phyloP scores from a whole-genome alignment of 1,140 invertebrate genomes.

The Tetragnatha versicolor region DNA sequence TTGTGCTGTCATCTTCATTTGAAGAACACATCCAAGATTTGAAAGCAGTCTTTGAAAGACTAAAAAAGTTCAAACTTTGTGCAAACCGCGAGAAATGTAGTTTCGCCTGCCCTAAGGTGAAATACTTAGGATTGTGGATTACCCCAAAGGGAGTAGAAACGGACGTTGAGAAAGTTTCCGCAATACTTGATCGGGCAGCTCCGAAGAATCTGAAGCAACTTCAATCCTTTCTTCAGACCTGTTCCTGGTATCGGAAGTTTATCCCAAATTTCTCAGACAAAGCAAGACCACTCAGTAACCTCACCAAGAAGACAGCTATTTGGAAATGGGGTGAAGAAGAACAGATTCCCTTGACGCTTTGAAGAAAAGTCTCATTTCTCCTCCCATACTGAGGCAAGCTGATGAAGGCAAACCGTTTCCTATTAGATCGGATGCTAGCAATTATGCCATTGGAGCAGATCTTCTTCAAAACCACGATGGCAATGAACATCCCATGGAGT shows the following conservation, averaged over 20 bases:
- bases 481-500: slow-evolving; percentile 57
- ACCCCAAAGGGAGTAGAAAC: slow-evolving; percentile 55
- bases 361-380: not conserved
- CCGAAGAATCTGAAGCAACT: slow-evolving; percentile 55
- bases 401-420: not conserved
- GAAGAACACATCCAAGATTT: not conserved
- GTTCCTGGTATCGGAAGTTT: not conserved
- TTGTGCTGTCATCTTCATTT: not conserved
- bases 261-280: not conserved
- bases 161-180: slow-evolving; percentile 53
- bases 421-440: slow-evolving; percentile 37
- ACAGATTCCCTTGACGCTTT: slow-evolving; percentile 26
- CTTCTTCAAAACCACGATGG: slow-evolving; percentile 59
- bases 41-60: not conserved
- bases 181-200: slow-evolving; percentile 43
- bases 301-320: slow-evolving; percentile 12
- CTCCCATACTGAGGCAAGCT: slow-evolving; percentile 21
- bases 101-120: not conserved
- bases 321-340: slow-evolving; percentile 41
- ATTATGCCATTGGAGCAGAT: slow-evolving; percentile 57
- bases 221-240: no score
- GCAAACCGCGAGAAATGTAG: slow-evolving; percentile 1
- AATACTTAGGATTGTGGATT: not conserved
- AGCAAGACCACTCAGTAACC: slow-evolving; percentile 13
- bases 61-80: not conserved